These are phyloP conservation scores for Ramphastos sulfuratus DNA, from an alignment of 2,113 vertebrate species.

Conservation along the genomic window DNA sequence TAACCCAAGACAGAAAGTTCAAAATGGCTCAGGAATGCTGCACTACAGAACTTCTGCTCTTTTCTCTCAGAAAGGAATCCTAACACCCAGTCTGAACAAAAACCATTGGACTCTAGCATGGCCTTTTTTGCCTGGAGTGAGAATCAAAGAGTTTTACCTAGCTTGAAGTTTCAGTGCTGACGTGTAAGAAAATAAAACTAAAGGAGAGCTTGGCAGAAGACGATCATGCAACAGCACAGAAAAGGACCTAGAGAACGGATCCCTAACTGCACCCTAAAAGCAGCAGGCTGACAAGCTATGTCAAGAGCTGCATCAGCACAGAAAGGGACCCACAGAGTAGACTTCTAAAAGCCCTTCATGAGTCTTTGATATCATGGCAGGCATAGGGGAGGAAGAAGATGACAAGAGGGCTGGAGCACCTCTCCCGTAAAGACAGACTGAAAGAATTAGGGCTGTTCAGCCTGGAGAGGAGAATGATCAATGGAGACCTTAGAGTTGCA, in stretches of 20 bases:
- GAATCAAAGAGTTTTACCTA: background rate
- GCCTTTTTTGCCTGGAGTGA: background rate
- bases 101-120: background rate
- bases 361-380: background rate
- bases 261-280: background rate
- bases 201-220: background rate
- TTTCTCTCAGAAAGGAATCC: background rate
- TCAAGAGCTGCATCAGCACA: background rate
- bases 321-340: fast-evolving
- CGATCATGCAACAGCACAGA: background rate
- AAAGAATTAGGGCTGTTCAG: too few relatives aligned
- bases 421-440: too few relatives aligned
- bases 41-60: background rate
- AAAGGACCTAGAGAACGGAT: background rate
- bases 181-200: background rate
- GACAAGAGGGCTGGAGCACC: too few relatives aligned
- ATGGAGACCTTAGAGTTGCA: too few relatives aligned
- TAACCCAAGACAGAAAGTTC: background rate
- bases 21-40: background rate
- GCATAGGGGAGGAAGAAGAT: too few relatives aligned
- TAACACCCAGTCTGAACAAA: background rate
- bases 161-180: background rate
- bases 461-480: too few relatives aligned
- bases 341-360: background rate
- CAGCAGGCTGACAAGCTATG: background rate